Evolutionary conservation across 2,888 invertebrate genomes (phyloP).

Genomic region (Stenolophus ochropezus): DNA sequence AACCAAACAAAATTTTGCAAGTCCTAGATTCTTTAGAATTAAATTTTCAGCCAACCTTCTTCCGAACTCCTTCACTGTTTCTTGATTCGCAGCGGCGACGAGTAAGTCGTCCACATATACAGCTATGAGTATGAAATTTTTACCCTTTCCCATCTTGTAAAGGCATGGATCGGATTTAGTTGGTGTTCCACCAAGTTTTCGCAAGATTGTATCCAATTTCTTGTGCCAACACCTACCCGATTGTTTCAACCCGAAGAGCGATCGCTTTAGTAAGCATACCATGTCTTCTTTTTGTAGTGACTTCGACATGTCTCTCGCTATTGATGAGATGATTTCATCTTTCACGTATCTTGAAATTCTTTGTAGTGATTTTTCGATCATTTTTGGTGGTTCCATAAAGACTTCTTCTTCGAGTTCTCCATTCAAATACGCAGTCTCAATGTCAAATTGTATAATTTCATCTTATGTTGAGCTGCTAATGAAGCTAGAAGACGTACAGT

Average conservation of each 20-base stretch:
- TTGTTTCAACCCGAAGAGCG: too few species aligned
- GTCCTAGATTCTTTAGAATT: neutral
- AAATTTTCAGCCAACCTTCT: too few species aligned
- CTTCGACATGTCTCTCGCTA: too few species aligned
- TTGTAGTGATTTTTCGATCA: constrained; percentile 44
- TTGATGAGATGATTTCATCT: neutral
- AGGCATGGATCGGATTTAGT: constrained; percentile 23
- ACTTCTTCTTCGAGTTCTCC: constrained; percentile 31
- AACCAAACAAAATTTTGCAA: neutral
- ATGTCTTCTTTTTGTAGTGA: too few species aligned
- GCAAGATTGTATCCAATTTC: neutral
- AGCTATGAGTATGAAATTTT: constrained; percentile 12
- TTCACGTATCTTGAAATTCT: constrained; percentile 12
- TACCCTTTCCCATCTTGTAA: neutral
- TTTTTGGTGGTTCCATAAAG: constrained; percentile 48
- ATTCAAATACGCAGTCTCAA: constrained; percentile 29
- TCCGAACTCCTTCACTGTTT: too few species aligned
- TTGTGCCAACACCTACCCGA: constrained; percentile 60
- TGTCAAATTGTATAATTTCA: constrained; percentile 63
- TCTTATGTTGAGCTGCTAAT: constrained; percentile 60
- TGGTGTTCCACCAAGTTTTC: neutral
- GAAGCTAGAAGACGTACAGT: constrained; percentile 64
- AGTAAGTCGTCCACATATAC: constrained; percentile 61
- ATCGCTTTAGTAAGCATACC: too few species aligned
- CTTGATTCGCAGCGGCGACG: constrained; percentile 59